Conservation (phyloP, 2,113 vertebrate species). For the Corythaeola cristata region DNA sequence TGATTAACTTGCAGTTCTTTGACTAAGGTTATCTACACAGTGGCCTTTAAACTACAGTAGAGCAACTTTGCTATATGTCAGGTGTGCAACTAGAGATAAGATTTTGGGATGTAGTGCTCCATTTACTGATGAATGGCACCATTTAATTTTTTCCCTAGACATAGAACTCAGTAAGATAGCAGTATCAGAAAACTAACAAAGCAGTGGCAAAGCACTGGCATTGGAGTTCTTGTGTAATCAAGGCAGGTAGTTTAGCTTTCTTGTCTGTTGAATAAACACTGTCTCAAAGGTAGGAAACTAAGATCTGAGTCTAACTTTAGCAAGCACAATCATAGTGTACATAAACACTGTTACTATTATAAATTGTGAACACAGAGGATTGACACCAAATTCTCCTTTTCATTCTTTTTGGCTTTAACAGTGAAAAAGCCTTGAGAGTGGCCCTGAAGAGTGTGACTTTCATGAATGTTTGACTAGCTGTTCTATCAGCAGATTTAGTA, state of each 20-base stretch:
- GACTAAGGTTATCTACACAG: slow-evolving; percentile 25
- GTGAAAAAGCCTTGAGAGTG: background rate
- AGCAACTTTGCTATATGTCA: slow-evolving; percentile 37
- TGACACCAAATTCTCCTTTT: background rate
- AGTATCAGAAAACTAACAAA: background rate
- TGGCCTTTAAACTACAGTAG: slow-evolving; percentile 32
- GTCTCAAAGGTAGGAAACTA: background rate
- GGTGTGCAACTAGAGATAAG: slow-evolving; percentile 48
- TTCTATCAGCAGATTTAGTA: background rate
- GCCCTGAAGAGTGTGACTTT: background rate
- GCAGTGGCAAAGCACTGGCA: background rate
- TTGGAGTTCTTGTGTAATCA: background rate
- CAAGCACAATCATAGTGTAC: background rate
- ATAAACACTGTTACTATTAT: background rate
- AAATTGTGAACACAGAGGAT: background rate
- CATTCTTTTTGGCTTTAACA: background rate
- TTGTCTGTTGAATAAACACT: background rate
- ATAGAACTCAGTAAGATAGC: background rate
- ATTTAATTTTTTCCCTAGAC: slow-evolving; percentile 10
- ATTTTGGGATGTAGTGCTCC: slow-evolving; percentile 14
- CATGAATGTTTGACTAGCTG: background rate
- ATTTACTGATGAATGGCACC: slow-evolving; percentile 26
- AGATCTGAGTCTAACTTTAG: background rate
- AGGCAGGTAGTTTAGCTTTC: background rate
- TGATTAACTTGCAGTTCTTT: slow-evolving; percentile 53